phyloP scores from a whole-genome alignment of 2,113 vertebrate species.

The Mus pahari region DNA sequence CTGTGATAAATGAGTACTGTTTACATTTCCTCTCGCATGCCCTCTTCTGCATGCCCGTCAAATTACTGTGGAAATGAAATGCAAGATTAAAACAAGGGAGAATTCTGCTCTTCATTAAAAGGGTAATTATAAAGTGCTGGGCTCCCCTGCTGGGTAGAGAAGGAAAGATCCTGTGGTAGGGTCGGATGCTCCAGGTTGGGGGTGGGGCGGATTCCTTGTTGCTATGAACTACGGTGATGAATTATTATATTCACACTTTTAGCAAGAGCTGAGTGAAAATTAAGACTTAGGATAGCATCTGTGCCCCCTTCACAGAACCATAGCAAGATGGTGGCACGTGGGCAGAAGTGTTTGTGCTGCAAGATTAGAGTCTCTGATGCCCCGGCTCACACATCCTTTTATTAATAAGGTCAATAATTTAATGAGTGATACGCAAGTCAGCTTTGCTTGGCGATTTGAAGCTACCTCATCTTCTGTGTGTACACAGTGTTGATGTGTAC shows the following conservation, averaged over 20 bases:
- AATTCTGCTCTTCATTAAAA: constrained; percentile 74
- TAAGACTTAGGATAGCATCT: background rate
- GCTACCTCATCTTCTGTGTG: background rate
- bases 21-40: constrained; percentile 75
- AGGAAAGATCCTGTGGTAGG: background rate
- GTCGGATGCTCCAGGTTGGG: background rate
- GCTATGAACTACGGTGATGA: background rate
- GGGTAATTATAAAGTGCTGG: constrained; percentile 56
- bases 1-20: constrained; percentile 69
- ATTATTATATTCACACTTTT: constrained; percentile 57
- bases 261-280: constrained; percentile 19
- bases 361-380: background rate
- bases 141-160: constrained; percentile 45
- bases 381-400: background rate
- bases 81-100: constrained; percentile 64
- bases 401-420: background rate
- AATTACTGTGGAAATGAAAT: constrained; percentile 81
- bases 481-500: background rate
- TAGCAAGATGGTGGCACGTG: background rate
- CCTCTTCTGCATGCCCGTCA: constrained; percentile 54
- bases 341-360: background rate
- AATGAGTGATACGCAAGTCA: background rate
- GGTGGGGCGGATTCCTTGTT: background rate
- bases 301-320: background rate
- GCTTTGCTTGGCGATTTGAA: background rate